Evolutionary conservation across 2,888 invertebrate genomes (phyloP), one percentile per base, ranked within the genome.

Genomic region (Euphydryas editha): DNA sequence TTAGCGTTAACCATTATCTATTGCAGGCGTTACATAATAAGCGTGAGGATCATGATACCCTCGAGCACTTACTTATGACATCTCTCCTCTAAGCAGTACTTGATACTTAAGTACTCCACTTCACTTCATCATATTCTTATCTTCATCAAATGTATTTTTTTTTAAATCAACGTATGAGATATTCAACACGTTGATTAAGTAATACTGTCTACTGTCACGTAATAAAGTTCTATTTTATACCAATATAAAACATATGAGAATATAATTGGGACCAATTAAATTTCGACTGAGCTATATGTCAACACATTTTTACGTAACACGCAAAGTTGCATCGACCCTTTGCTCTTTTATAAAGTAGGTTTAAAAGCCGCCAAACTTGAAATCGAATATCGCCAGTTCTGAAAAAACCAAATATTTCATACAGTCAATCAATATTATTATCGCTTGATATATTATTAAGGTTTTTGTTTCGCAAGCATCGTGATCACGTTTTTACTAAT

Each of bases 1-100:
- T 90, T 89, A 87, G 83, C 82, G 83, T 86, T 87, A 88, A 86
- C 85, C 83, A 84, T 90, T 89, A 88, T 87, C 87, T 87, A 85
- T 89, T 88, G 87, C 84, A 74, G 73, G 73, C 72, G 77, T 91
- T 87, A 85, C 82, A 84, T 88, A 90, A 90, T 74, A 76, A 76
- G 81, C 82, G 82, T 82, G 76, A 74, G 74, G 76, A 78, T 79
- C 83, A 84, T 81, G 83, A 83, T 82, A 79, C 84, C 87, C 83
- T 76, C 74, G 69, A 82, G 88, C 86, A 75, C 78, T 83, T 78
- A 80, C 78, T 85, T 82, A 82, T 76, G 78, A 73, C 67, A 75
- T 75, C 62, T 64, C 58, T 62, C 66, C 70, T 69, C 62, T n/a
- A 36, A 62, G 42, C 47, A 39, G 61, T 15, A 62, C 61, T 63